Conservation (phyloP, 2,888 invertebrate species). For the Leistus spinibarbis region DNA sequence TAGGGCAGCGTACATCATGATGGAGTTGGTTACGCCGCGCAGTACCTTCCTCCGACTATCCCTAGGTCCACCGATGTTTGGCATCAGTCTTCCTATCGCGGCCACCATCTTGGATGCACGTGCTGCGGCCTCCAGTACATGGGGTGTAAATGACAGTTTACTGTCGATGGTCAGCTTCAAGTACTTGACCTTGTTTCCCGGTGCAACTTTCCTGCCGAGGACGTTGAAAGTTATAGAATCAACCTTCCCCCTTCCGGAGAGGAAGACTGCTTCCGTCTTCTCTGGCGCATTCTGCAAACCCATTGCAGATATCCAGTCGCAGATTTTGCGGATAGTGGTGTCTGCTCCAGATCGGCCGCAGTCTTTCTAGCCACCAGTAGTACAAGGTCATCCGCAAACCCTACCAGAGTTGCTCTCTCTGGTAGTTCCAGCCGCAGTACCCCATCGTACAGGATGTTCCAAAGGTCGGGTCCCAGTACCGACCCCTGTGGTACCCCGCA, state of each 20-base stretch:
- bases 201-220: no score
- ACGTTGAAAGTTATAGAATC: no score
- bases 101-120: not conserved
- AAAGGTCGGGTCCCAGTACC: conserved; percentile 4
- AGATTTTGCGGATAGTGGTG: no score
- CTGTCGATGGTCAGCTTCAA: no score
- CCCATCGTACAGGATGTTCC: conserved; percentile 35
- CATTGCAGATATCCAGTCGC: no score
- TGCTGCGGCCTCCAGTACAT: not conserved
- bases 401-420: not conserved
- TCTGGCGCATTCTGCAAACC: no score
- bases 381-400: no score
- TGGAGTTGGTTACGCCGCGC: not conserved
- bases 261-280: no score
- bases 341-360: no score
- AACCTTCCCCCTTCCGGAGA: no score
- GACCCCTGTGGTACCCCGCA: conserved; percentile 38
- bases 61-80: not conserved
- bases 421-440: conserved; percentile 19
- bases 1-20: not conserved
- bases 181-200: no score
- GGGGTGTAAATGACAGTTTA: not conserved
- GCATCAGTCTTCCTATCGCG: not conserved
- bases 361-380: no score
- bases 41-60: not conserved